Conservation (phyloP, 2,797 vertebrate genomes). For the Sebastolobus alascanus region DNA sequence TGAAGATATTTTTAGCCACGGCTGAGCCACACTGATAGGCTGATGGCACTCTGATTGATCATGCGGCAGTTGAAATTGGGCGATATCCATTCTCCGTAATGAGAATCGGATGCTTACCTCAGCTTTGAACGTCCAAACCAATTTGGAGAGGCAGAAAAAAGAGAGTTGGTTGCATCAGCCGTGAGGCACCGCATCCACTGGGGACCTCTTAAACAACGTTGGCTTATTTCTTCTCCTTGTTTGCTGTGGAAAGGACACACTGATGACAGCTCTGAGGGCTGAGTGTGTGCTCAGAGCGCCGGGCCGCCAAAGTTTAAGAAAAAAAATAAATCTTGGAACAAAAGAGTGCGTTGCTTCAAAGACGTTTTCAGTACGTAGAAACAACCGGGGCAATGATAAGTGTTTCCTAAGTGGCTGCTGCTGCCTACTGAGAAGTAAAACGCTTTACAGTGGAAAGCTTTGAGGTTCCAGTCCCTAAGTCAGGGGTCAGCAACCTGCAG, state of each 20-base stretch:
- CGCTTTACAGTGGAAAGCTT: conserved; percentile 1
- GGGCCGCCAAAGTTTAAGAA: conserved; percentile 9
- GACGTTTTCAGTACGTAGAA: conserved; percentile 13
- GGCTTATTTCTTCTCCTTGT: conserved; percentile 46
- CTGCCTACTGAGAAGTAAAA: conserved; percentile 17
- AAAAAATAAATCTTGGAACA: conserved; percentile 28
- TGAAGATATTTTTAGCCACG: conserved; percentile 6
- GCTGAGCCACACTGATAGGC: neutral
- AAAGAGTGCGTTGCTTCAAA: conserved; percentile 23
- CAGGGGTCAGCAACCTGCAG: too few species aligned
- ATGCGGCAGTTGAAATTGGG: conserved; percentile 34
- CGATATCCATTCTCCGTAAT: conserved; percentile 38
- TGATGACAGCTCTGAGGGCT: conserved; percentile 40
- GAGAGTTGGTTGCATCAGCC: conserved; percentile 45
- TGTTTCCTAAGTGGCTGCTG: conserved; percentile 35
- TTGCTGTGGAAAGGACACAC: conserved; percentile 41
- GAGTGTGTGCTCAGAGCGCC: conserved; percentile 16
- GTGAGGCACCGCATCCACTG: conserved; percentile 17
- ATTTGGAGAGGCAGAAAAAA: conserved; percentile 42
- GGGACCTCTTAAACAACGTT: conserved; percentile 24
- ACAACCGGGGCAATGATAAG: conserved; percentile 45
- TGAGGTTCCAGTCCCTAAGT: too few species aligned
- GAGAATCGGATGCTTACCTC: conserved; percentile 46
- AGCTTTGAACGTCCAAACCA: conserved; percentile 27
- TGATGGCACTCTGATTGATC: conserved; percentile 46